phyloP scores from a whole-genome alignment of 2,113 vertebrate species.

The Rana temporaria region DNA sequence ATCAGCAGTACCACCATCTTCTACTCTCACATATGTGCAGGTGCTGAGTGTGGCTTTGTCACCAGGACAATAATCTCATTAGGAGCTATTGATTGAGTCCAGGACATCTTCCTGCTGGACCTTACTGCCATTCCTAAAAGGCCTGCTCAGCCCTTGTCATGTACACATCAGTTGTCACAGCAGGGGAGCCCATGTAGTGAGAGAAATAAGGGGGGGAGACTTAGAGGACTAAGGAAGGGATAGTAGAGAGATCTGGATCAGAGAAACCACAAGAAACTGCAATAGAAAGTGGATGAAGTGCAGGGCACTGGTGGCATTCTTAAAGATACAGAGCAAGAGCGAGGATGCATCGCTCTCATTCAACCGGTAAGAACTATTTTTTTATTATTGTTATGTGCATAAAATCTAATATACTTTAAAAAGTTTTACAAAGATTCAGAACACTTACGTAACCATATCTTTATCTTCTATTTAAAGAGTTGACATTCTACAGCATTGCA shows the following conservation, averaged over 20 bases:
- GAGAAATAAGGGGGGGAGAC: background rate
- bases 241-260: background rate
- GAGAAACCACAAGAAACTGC: background rate
- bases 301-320: too few relatives aligned
- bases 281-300: too few relatives aligned
- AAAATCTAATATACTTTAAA: too few relatives aligned
- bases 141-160: background rate
- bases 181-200: background rate
- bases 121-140: slow-evolving; percentile 12
- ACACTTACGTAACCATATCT: too few relatives aligned
- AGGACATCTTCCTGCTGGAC: background rate
- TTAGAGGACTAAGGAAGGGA: background rate
- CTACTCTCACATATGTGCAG: slow-evolving; percentile 21
- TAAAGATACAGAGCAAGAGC: background rate
- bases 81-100: slow-evolving; percentile 33
- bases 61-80: slow-evolving; percentile 38
- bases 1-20: background rate
- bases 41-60: slow-evolving; percentile 38
- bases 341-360: slow-evolving; percentile 13
- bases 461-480: too few relatives aligned
- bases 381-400: too few relatives aligned
- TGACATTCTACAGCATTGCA: too few relatives aligned
- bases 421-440: too few relatives aligned
- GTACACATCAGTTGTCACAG: background rate
- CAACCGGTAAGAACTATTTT: slow-evolving; percentile 6